Evolutionary conservation across 2,797 vertebrate species (phyloP).

Genomic region (Smutsia temminckii): DNA sequence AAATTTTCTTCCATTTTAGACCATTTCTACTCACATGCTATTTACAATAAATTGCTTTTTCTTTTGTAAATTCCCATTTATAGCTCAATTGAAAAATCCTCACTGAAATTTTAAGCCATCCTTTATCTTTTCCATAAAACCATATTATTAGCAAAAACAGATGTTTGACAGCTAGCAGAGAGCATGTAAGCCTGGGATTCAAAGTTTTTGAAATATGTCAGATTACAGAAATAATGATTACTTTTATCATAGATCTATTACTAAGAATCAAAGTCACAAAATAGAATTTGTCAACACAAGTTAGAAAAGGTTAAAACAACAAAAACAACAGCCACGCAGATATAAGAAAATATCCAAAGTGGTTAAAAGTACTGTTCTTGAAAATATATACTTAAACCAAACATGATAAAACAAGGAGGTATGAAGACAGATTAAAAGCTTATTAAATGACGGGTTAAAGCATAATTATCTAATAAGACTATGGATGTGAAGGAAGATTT

Average conservation of each 20-base stretch:
- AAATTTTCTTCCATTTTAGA: constrained; percentile 44
- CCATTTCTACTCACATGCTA: constrained; percentile 36
- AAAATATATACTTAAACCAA: constrained; percentile 39
- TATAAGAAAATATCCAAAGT: constrained; percentile 26
- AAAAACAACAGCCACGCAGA: constrained; percentile 25
- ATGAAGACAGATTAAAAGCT: constrained; percentile 32
- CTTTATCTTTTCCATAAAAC: constrained; percentile 62
- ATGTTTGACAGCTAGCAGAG: constrained; percentile 44
- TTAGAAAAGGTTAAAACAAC: constrained; percentile 55
- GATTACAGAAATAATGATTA: constrained; percentile 62
- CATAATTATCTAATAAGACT: neutral
- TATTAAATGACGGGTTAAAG: constrained; percentile 34
- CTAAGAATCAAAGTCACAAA: constrained; percentile 65
- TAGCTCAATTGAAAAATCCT: constrained; percentile 54
- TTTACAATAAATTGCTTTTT: constrained; percentile 57
- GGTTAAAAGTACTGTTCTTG: neutral
- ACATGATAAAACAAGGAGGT: neutral
- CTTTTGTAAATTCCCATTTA: constrained; percentile 55
- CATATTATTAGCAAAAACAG: constrained; percentile 68
- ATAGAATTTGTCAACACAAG: constrained; percentile 54
- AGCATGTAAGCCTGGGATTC: constrained; percentile 45
- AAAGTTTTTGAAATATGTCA: constrained; percentile 66
- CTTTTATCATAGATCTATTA: constrained; percentile 70
- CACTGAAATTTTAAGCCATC: constrained; percentile 63
- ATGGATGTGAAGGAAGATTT: neutral